Conservation (phyloP, 2,113 vertebrate genomes). For the Leucoraja erinaceus region DNA sequence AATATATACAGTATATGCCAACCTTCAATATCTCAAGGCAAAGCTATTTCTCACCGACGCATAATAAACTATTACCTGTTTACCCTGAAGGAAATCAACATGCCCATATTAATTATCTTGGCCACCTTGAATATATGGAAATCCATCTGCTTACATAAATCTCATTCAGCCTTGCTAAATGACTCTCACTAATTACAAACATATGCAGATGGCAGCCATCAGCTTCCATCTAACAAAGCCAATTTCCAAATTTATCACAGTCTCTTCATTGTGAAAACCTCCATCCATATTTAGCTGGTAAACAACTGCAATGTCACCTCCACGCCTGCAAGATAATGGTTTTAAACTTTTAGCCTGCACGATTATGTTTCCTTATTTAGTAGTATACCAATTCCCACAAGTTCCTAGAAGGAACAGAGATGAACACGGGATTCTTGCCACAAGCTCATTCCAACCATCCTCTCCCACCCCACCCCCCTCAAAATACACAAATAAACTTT, state of each 20-base stretch:
- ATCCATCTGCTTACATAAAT: constrained; percentile 6
- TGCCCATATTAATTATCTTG: background rate
- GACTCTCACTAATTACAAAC: constrained; percentile 29
- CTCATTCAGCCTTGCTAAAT: background rate
- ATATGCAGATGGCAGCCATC: constrained; percentile 1
- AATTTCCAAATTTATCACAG: background rate
- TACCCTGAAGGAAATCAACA: background rate
- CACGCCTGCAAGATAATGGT: background rate
- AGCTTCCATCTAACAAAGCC: background rate
- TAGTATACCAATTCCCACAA: background rate
- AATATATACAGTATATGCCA: background rate
- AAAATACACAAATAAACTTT: no score
- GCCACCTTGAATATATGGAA: background rate
- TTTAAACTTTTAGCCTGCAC: background rate
- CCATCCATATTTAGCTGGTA: background rate
- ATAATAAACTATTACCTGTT: constrained; percentile 16
- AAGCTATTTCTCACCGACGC: background rate
- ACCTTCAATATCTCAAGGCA: background rate
- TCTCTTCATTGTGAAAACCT: background rate
- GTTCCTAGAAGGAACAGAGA: background rate
- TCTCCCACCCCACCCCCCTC: no score
- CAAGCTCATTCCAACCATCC: background rate
- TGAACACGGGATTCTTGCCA: background rate
- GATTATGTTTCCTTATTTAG: background rate
- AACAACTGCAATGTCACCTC: background rate